Conservation (phyloP, 2,113 vertebrate genomes). For the Scortum barcoo region DNA sequence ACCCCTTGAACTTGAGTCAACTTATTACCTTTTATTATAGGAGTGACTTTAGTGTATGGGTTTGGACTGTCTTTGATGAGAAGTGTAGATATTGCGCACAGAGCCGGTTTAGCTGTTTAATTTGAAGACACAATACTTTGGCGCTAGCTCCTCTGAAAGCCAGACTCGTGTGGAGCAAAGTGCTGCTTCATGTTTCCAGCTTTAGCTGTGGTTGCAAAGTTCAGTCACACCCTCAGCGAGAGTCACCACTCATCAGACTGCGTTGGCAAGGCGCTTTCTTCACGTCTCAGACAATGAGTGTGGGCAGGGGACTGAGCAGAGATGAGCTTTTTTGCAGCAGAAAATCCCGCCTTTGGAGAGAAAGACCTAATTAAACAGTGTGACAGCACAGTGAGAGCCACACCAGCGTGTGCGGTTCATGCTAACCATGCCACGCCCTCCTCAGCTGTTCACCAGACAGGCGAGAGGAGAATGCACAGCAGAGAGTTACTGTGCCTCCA, state of each 20-base stretch:
- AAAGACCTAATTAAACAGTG: conserved; percentile 64
- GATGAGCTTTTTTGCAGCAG: conserved; percentile 24
- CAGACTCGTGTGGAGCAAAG: conserved; percentile 4
- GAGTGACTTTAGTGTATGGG: neutral
- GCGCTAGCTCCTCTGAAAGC: neutral
- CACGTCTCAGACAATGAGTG: conserved; percentile 47
- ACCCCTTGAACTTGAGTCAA: neutral
- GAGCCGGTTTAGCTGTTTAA: neutral
- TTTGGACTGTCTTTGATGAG: neutral
- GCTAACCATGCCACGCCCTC: conserved; percentile 49
- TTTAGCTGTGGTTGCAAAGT: conserved; percentile 44
- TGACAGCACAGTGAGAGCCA: conserved; percentile 53
- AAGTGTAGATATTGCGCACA: neutral
- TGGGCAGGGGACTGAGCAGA: conserved; percentile 10
- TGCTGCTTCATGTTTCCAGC: conserved; percentile 25
- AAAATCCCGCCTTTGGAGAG: conserved; percentile 23
- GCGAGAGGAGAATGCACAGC: neutral
- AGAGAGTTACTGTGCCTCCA: neutral
- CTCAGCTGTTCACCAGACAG: conserved; percentile 61
- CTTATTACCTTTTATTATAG: conserved; percentile 13
- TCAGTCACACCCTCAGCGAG: conserved; percentile 42
- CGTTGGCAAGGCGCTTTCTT: neutral
- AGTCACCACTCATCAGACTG: conserved; percentile 8
- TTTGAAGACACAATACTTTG: conserved; percentile 12
- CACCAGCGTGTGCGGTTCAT: conserved; percentile 67